Base-by-base conservation (phyloP, 2,797 vertebrate species). In the Gymnothorax javanicus region DNA sequence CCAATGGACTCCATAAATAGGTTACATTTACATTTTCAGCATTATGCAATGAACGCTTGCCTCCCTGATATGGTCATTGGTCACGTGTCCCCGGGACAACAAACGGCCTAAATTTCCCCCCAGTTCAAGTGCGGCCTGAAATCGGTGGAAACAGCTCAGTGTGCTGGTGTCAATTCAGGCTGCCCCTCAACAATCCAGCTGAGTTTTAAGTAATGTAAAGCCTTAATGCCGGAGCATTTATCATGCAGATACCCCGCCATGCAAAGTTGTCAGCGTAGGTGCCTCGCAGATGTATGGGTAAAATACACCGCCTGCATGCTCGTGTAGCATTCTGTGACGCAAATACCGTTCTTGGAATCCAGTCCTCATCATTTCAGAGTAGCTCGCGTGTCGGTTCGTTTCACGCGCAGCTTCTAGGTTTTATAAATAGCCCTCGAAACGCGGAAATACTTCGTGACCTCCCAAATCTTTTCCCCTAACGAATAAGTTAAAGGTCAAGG, bases 281-380 rank as follows among this genome's bases (percentile, higher is more conserved):
- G 27, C 69, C 64, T 58, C 60, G 15, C 58, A 57, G 60, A 56
- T 59, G 60, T 20, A 64, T 25, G 84, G 87, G 25, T 79, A 59
- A 60, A 43, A 82, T 85, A 84, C 71, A 69, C 73, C 43, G 50
- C 11, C 2, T 4, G n/a, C 82, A 82, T 87, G 86, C 69, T 64
- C 71, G 85, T 73, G n/a, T 81, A 59, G 52, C 43, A 81, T 83
- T 89, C 87, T 85, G 59, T 81, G 82, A 86, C 60, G 84, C 58
- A 58, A 67, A 89, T 81, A 75, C 33, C 67, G 50, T 84, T 86
- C 87, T 25, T 27, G 81, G 87, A 87, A 62, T 27, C 50, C 12
- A 12, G 57, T 85, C 84, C 52, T 71, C 6, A 33, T 87, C 86
- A 91, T 84, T 84, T 87, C 73, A 86, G 83, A 87, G 87, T 84